Evolutionary conservation across 2,797 vertebrate genomes (phyloP).

Genomic region (Macrochelys suwanniensis): DNA sequence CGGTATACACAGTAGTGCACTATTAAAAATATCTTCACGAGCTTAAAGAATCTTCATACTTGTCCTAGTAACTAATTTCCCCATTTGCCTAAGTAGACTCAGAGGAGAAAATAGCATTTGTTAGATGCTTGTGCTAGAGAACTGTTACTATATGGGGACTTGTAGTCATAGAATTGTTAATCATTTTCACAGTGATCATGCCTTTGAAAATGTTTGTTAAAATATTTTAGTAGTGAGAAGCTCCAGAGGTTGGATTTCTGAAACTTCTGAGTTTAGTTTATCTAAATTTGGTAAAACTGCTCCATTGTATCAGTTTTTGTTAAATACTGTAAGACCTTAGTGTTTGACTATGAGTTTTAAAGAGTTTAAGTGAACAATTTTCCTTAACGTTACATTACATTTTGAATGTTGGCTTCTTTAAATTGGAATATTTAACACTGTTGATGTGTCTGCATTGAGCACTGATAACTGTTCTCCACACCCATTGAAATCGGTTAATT

Average conservation of each 20-base stretch:
- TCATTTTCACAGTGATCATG: background rate
- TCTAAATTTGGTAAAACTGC: background rate
- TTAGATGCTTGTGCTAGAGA: accelerated
- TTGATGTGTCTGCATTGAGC: background rate
- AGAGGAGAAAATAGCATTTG: accelerated
- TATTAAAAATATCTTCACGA: background rate
- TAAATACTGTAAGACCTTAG: background rate
- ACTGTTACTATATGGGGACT: background rate
- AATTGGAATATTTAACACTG: background rate
- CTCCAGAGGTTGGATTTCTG: background rate
- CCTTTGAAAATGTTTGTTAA: background rate
- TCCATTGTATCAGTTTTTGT: background rate
- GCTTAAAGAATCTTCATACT: background rate
- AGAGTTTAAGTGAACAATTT: background rate
- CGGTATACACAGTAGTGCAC: no score
- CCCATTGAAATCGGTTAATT: background rate
- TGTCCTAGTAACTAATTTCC: background rate
- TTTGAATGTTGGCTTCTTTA: constrained; percentile 20
- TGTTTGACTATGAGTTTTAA: background rate
- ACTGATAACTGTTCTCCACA: background rate
- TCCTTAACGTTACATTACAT: accelerated
- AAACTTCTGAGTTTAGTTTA: background rate
- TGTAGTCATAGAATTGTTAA: background rate
- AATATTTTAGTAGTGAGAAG: background rate
- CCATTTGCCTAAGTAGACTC: background rate